A percentile compares a stretch with the other conserved stretches of the same genome.
Conservation (phyloP, 2,113 vertebrate genomes). For the Anhinga anhinga region DNA sequence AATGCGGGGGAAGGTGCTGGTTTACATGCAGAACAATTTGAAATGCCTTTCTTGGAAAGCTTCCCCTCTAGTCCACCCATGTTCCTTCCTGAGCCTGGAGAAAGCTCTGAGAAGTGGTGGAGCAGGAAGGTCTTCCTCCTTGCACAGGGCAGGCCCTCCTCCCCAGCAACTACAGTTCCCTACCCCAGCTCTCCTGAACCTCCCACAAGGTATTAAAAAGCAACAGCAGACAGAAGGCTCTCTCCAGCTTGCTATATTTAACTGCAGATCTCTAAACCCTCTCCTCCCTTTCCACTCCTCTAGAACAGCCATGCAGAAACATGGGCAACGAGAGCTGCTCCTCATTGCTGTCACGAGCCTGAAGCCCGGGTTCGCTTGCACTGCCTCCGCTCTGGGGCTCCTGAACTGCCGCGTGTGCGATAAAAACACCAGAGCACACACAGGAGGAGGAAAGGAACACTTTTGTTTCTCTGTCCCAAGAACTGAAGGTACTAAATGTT, state of each 20-base stretch:
- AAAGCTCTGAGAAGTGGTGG: not conserved
- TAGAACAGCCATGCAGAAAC: not conserved
- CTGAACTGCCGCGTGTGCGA: fast-evolving
- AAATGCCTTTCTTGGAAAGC: not conserved
- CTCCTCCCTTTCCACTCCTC: not conserved
- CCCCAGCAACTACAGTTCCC: not conserved
- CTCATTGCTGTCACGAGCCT: not conserved
- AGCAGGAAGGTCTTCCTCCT: not conserved
- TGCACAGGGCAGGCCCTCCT: not conserved
- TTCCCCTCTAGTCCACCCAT: not conserved
- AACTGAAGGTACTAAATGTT: slow-evolving; percentile 47
- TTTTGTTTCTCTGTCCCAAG: slow-evolving; percentile 7
- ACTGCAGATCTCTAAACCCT: not conserved
- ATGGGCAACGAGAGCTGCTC: not conserved
- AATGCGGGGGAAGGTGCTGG: not conserved
- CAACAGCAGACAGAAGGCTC: not conserved
- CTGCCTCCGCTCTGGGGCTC: not conserved
- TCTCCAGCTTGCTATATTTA: slow-evolving; percentile 6
- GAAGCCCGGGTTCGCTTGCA: not conserved
- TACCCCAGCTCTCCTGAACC: not conserved
- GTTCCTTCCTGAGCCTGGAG: not conserved
- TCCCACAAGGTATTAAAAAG: not conserved
- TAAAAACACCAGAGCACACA: not conserved
- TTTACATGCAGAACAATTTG: not conserved
- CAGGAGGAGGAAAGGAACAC: slow-evolving; percentile 38